phyloP scores from a whole-genome alignment of 2,113 vertebrate genomes.

The Python bivittatus region DNA sequence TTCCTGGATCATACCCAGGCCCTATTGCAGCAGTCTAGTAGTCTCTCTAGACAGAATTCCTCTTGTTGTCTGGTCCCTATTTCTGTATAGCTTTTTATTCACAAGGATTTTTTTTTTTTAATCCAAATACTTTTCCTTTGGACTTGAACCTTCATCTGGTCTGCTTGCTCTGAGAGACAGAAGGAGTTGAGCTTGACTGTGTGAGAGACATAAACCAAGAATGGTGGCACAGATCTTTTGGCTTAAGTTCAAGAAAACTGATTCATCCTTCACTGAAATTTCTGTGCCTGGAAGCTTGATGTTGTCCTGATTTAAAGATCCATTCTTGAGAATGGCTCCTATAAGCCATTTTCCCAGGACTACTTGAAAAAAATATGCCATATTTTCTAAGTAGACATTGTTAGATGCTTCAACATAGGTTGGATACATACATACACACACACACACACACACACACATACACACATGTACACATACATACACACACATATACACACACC shows the following conservation, averaged over 20 bases:
- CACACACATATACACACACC: too few relatives aligned
- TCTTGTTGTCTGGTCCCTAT: not conserved
- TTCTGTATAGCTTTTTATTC: not conserved
- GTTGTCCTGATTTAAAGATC: not conserved
- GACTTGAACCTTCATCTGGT: not conserved
- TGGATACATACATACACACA: too few relatives aligned
- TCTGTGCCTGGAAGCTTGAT: not conserved
- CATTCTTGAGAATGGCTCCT: not conserved
- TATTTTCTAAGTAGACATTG: not conserved
- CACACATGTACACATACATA: not conserved
- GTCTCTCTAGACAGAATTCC: not conserved
- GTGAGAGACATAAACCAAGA: not conserved
- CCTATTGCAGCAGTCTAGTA: not conserved
- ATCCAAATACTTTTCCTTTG: not conserved
- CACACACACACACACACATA: too few relatives aligned
- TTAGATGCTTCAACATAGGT: not conserved
- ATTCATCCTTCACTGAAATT: not conserved
- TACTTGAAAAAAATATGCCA: not conserved
- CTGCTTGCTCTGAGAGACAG: not conserved
- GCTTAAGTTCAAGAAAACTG: not conserved
- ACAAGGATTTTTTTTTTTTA: not conserved
- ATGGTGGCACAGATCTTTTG: not conserved
- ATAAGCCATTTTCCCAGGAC: not conserved
- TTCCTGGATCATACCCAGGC: not conserved
- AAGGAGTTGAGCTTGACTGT: not conserved